These are phyloP conservation scores for Sesia apiformis DNA, from an alignment of 2,888 invertebrate genomes.

Conservation along the genomic window DNA sequence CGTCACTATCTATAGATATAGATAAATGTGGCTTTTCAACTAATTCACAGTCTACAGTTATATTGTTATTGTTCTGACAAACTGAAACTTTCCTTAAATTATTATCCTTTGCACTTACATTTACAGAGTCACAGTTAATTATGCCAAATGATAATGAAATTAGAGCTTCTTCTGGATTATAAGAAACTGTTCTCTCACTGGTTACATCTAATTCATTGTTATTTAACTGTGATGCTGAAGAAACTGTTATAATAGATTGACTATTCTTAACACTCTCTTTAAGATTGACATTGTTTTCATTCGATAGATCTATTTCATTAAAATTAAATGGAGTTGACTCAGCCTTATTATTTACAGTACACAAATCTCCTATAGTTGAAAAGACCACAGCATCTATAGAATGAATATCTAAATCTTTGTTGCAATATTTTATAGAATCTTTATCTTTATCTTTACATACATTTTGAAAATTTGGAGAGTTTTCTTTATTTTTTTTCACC, in stretches of 20 bases:
- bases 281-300: background rate
- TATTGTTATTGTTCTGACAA: constrained; percentile 22
- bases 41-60: constrained; percentile 41
- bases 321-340: too few species aligned
- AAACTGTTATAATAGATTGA: constrained; percentile 15
- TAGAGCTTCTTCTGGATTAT: constrained; percentile 21
- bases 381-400: too few species aligned
- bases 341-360: too few species aligned
- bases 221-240: constrained; percentile 24
- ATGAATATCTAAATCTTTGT: too few species aligned
- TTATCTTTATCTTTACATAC: too few species aligned
- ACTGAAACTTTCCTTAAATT: constrained; percentile 35
- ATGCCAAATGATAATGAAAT: constrained; percentile 40
- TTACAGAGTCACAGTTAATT: constrained; percentile 31
- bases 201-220: constrained; percentile 3
- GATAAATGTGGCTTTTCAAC: constrained; percentile 31
- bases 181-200: constrained; percentile 24
- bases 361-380: too few species aligned
- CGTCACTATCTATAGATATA: constrained; percentile 27
- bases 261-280: constrained; percentile 9
- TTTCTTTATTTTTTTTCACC: too few species aligned
- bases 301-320: background rate
- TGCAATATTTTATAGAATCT: too few species aligned
- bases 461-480: too few species aligned
- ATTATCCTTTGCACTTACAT: constrained; percentile 38